These are phyloP conservation scores for Sitta europaea DNA, from an alignment of 2,113 vertebrate genomes.

Conservation along the genomic window DNA sequence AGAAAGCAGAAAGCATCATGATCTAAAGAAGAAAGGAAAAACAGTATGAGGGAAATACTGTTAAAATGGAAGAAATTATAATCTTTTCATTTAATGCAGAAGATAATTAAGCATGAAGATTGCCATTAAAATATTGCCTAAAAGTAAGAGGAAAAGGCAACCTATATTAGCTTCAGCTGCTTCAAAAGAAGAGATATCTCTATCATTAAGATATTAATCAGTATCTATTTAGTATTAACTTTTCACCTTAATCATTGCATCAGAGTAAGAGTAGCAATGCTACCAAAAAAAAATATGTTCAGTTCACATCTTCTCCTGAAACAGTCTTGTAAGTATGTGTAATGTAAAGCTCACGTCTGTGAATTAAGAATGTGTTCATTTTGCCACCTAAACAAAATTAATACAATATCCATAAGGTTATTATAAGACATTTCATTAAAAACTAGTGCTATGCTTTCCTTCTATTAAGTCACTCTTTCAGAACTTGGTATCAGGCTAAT, in stretches of 20 bases:
- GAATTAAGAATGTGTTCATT: background rate
- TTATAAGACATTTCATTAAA: background rate
- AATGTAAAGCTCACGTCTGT: background rate
- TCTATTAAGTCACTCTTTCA: background rate
- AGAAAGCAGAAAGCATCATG: background rate
- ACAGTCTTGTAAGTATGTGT: background rate
- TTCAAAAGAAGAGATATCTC: background rate
- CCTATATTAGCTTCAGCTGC: background rate
- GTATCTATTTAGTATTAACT: background rate
- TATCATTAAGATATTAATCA: background rate
- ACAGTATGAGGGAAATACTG: background rate
- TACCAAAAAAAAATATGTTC: background rate
- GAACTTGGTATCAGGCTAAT: background rate
- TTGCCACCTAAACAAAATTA: background rate
- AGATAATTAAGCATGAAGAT: background rate
- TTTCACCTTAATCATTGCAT: background rate
- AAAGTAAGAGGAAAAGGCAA: background rate
- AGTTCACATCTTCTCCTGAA: background rate
- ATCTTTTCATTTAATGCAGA: background rate
- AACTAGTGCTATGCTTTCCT: background rate
- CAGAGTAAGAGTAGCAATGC: background rate
- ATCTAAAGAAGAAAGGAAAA: background rate
- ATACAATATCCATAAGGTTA: background rate
- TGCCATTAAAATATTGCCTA: background rate
- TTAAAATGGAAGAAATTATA: background rate